Conservation (phyloP, 2,797 vertebrate genomes). For the Aplochiton taeniatus region DNA sequence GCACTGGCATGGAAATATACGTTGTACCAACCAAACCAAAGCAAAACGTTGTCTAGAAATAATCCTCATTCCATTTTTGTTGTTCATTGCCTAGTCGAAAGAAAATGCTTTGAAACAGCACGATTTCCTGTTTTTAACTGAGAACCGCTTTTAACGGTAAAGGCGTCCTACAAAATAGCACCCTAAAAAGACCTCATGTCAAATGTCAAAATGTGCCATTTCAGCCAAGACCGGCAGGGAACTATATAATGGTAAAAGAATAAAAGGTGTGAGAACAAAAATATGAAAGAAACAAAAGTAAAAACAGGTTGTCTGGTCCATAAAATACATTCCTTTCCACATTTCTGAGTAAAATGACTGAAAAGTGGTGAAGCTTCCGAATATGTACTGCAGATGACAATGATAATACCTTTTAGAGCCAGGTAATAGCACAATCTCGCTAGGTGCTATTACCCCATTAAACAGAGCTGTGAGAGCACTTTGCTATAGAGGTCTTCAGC, state of each 20-base stretch:
- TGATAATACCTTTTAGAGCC: constrained; percentile 14
- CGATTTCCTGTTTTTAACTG: constrained; percentile 8
- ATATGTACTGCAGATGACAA: not conserved
- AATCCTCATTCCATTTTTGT: too few relatives aligned
- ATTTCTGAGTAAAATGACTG: constrained; percentile 26
- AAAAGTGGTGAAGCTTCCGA: not conserved
- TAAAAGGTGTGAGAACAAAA: too few relatives aligned
- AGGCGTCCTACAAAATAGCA: constrained; percentile 15
- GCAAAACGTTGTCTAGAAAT: too few relatives aligned
- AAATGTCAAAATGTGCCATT: constrained; percentile 24
- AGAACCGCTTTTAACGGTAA: constrained; percentile 16
- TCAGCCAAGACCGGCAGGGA: constrained; percentile 26
- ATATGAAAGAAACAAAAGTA: too few relatives aligned
- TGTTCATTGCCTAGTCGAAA: too few relatives aligned
- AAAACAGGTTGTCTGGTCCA: constrained; percentile 34
- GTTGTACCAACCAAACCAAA: too few relatives aligned
- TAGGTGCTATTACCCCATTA: constrained; percentile 12
- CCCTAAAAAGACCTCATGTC: constrained; percentile 46
- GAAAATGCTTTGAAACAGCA: not conserved
- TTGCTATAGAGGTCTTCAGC: not conserved
- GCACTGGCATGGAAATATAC: too few relatives aligned
- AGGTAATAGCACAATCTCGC: constrained; percentile 33
- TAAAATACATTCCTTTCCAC: constrained; percentile 26
- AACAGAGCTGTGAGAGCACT: constrained; percentile 19
- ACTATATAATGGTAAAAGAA: constrained; percentile 13